Conservation (phyloP, 1,140 invertebrate genomes). For the Aplysia californica region DNA sequence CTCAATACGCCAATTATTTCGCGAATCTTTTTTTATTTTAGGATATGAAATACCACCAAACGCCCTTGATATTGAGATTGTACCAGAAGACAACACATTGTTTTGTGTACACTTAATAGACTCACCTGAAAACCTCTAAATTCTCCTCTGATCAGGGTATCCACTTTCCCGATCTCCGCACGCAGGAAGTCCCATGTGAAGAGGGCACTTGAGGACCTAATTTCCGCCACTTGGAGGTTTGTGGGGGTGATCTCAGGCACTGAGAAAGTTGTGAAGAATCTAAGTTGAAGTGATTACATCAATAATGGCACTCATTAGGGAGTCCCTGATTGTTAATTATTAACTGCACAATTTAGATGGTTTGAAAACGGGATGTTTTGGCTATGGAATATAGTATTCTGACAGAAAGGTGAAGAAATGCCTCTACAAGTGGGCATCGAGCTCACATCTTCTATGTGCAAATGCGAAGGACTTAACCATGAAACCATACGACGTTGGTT, state of each 20-base stretch:
- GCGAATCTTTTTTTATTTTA: neutral
- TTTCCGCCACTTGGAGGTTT: constrained; percentile 14
- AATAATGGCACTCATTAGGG: neutral
- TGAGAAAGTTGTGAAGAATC: neutral
- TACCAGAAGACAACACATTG: neutral
- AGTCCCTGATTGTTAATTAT: neutral
- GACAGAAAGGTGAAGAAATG: too few relatives aligned
- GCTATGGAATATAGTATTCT: too few relatives aligned
- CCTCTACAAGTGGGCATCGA: too few relatives aligned
- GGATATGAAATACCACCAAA: neutral
- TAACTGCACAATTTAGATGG: too few relatives aligned
- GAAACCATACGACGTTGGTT: neutral
- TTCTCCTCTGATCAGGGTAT: constrained; percentile 28
- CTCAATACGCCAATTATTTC: too few relatives aligned
- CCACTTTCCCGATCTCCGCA: constrained; percentile 10
- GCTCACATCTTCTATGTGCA: too few relatives aligned
- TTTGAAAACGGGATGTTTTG: too few relatives aligned
- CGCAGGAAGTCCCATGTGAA: constrained; percentile 38
- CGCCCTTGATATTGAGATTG: neutral
- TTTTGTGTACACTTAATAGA: neutral
- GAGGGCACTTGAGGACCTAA: constrained; percentile 5
- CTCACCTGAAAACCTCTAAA: constrained; percentile 45
- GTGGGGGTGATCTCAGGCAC: constrained; percentile 14
- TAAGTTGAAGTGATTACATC: too few relatives aligned
- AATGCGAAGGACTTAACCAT: neutral